Evolutionary conservation across 2,888 invertebrate species (phyloP).

Genomic region (Ypsolopha sequella): DNA sequence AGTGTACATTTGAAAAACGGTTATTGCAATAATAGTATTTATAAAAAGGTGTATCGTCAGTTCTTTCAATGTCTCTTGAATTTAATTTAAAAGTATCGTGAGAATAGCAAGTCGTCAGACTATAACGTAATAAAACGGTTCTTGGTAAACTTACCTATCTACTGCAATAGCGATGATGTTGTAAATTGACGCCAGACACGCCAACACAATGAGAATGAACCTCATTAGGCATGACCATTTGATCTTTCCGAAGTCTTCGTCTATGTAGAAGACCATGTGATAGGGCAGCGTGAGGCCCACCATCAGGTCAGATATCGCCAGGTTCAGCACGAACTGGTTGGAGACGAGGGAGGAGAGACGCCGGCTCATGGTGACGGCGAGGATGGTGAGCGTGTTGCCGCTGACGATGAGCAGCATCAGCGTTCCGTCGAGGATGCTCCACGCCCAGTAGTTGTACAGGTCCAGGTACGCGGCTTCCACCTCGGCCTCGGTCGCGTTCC

Average conservation of each 20-base stretch:
- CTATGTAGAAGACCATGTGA: constrained; percentile 81
- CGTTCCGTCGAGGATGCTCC: constrained; percentile 76
- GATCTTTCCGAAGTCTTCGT: constrained; percentile 69
- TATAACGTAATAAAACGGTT: too few relatives aligned
- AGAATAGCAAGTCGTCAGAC: too few relatives aligned
- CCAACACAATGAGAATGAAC: constrained; percentile 80
- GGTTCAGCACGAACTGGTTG: constrained; percentile 82
- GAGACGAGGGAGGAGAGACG: constrained; percentile 78
- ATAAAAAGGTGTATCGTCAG: too few relatives aligned
- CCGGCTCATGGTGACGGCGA: constrained; percentile 78
- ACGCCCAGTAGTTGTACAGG: constrained; percentile 66
- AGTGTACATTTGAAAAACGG: too few relatives aligned
- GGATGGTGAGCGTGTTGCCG: constrained; percentile 82
- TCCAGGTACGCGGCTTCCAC: constrained; percentile 17
- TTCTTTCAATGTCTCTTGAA: too few relatives aligned
- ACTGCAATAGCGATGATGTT: constrained; percentile 84
- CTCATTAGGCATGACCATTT: constrained; percentile 77
- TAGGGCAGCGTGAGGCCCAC: constrained; percentile 84
- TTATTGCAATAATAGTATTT: too few relatives aligned
- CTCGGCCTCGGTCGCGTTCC: constrained; percentile 27
- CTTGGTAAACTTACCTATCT: constrained; percentile 64
- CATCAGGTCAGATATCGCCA: constrained; percentile 83
- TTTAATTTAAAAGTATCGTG: too few relatives aligned
- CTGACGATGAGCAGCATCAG: constrained; percentile 76
- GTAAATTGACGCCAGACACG: constrained; percentile 83